phyloP scores from a whole-genome alignment of 2,888 invertebrate genomes.

The Drosophila kokeensis region DNA sequence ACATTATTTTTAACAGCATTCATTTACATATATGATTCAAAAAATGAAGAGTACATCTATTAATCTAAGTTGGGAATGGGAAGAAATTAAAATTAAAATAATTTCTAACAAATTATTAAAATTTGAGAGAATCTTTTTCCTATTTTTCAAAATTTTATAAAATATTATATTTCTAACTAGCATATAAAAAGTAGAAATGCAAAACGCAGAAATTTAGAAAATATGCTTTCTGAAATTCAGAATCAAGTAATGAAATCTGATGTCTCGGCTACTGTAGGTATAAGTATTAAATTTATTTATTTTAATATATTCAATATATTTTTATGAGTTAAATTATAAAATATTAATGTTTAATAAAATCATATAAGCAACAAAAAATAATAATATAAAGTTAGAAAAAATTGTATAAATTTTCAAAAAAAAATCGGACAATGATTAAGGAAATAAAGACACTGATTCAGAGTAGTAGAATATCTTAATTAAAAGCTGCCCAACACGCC shows the following conservation, averaged over 20 bases:
- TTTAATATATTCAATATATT: not conserved
- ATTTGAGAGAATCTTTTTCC: not conserved
- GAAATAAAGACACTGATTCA: not conserved
- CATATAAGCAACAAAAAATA: not conserved
- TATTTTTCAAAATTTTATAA: not conserved
- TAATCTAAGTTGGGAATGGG: not conserved
- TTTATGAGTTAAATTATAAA: not conserved
- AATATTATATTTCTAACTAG: not conserved
- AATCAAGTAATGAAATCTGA: not conserved
- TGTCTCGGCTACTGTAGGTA: not conserved
- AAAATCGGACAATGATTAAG: not conserved
- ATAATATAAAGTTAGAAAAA: not conserved
- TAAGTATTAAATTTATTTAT: fast-evolving
- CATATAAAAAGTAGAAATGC: not conserved
- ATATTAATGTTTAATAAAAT: not conserved
- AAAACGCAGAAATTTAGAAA: not conserved
- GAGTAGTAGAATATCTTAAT: not conserved
- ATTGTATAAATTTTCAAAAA: not conserved
- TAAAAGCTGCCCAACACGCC: fast-evolving
- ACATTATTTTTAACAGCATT: not conserved
- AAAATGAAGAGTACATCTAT: not conserved
- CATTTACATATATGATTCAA: not conserved
- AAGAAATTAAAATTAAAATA: not conserved
- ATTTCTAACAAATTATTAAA: not conserved
- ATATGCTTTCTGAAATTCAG: not conserved